Base-by-base conservation (phyloP, 2,888 invertebrate genomes). In the Heliothis peltigera region DNA sequence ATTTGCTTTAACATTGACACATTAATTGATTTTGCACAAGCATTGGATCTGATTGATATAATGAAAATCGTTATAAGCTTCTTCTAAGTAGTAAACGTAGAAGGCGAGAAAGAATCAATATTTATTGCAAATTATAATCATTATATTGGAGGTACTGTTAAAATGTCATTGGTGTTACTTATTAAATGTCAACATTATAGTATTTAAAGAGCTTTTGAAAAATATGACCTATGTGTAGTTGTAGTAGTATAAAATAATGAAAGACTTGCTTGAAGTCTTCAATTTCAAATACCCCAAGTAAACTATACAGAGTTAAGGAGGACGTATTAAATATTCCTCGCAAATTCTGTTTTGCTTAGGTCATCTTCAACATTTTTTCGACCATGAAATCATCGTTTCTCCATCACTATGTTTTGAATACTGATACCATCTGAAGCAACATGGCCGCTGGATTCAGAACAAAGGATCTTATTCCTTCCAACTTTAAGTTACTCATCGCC, bases 351-450 rank as follows among this genome's bases (percentile, higher is more conserved):
- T 64, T 64, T 46, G 77, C 52, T 74, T 58, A 76, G 71, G 58
- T 73, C 65, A 74, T 65, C 60, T 21, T 70, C 7, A 25, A 22
- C 8, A 46, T 75, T 77, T 73, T 76, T 77, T 77, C 59, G 53
- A 35, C 70, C 70, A 43, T 77, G 76, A 70, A 76, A 69, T 76
- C 61, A 77, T 74, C 62, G 64, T 67, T 78, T 64, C 62, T 62
- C 42, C 66, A 65, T 69, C 64, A 61, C 57, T 53, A 7, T 60
- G 35, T 56, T 65, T 63, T 66, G 43, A 66, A 77, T 60, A 54
- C 69, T 58, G 78, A 77, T 76, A 66, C 21, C 25, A 76, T 76
- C 74, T 43, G 22, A 46, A 57, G 63, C 46, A 10, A 46, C 22
- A 48, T 51, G 15, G 6, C 64, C 22, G 58, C 42, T 46, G 25